Conservation (phyloP, 2,113 vertebrate genomes). For the Phainopepla nitens region DNA sequence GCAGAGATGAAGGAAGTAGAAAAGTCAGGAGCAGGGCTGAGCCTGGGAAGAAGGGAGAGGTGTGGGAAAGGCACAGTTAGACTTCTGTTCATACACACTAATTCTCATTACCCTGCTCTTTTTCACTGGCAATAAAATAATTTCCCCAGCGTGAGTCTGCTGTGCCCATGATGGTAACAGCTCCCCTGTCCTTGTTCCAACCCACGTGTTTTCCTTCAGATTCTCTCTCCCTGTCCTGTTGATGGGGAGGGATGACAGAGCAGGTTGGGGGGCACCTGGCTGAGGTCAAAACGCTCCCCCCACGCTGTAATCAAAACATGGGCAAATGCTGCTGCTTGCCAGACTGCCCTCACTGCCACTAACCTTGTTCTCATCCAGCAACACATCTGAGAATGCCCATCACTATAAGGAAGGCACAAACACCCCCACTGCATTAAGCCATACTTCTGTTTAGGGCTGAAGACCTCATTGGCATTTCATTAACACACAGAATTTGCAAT, state of each 20-base stretch:
- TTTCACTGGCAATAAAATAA: not conserved
- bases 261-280: not conserved
- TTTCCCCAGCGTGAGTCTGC: fast-evolving
- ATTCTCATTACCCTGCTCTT: not conserved
- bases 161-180: not conserved
- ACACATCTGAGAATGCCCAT: fast-evolving
- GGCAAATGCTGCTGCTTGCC: not conserved
- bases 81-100: not conserved
- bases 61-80: not conserved
- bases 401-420: fast-evolving
- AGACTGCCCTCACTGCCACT: not conserved
- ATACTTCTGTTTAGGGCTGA: not conserved
- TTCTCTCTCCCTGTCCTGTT: not conserved
- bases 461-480: not conserved
- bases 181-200: not conserved
- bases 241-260: not conserved
- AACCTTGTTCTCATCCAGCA: not conserved
- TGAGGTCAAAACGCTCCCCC: not conserved
- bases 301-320: too few species aligned
- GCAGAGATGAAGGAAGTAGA: not conserved
- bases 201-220: not conserved
- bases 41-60: not conserved
- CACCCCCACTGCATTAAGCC: not conserved
- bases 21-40: not conserved
- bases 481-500: not conserved